phyloP scores from a whole-genome alignment of 1,140 invertebrate species.

The Subanguina moxae region DNA sequence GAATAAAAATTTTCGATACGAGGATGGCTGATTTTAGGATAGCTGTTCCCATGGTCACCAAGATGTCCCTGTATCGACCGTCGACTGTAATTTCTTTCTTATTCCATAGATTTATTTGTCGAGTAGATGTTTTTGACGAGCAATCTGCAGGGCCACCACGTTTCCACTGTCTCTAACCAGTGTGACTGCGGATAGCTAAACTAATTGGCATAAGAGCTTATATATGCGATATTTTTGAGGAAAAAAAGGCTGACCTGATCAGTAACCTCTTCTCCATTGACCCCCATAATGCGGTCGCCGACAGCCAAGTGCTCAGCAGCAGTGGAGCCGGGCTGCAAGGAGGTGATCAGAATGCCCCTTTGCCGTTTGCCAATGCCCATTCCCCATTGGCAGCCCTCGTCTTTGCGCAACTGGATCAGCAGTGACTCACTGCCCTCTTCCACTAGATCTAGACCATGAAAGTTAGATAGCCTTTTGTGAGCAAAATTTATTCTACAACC shows the following conservation, averaged over 20 bases:
- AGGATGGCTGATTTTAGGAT: too few relatives aligned
- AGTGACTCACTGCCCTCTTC: slow-evolving; percentile 51
- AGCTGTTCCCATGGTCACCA: too few relatives aligned
- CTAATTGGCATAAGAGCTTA: background rate
- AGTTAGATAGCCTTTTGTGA: slow-evolving; percentile 7
- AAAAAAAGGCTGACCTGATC: slow-evolving; percentile 48
- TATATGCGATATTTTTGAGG: too few relatives aligned
- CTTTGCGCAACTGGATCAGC: slow-evolving; percentile 53
- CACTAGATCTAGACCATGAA: slow-evolving; percentile 25
- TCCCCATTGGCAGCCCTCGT: slow-evolving; percentile 55
- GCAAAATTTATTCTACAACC: background rate
- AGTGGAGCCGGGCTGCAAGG: slow-evolving; percentile 54
- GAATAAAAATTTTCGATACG: too few relatives aligned
- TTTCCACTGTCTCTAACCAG: slow-evolving; percentile 52
- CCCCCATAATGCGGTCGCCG: slow-evolving; percentile 56
- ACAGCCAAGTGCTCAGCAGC: slow-evolving; percentile 57
- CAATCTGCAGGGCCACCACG: slow-evolving; percentile 51
- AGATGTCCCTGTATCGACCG: too few relatives aligned
- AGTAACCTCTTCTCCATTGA: slow-evolving; percentile 52
- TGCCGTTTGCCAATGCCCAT: slow-evolving; percentile 59
- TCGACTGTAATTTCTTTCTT: too few relatives aligned
- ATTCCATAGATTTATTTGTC: too few relatives aligned
- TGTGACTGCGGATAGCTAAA: slow-evolving; percentile 55
- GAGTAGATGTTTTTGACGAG: slow-evolving; percentile 19
- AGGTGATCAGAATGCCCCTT: slow-evolving; percentile 56